A percentile compares a stretch with the other conserved stretches of the same genome.
phyloP scores from a whole-genome alignment of 2,797 vertebrate genomes.

The Smutsia gigantea region DNA sequence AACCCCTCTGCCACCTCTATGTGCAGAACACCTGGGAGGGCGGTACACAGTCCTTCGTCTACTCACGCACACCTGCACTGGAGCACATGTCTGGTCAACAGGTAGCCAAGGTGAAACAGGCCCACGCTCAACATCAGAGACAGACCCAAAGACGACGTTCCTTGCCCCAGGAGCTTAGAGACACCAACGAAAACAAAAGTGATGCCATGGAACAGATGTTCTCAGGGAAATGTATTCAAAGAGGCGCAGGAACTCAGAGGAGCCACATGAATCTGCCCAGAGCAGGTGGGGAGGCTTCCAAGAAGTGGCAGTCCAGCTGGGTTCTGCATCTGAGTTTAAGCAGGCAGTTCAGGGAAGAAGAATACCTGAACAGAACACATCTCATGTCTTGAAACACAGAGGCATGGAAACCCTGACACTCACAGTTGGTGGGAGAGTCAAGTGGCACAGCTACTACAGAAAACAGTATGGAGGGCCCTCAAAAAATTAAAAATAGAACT shows the following conservation, averaged over 20 bases:
- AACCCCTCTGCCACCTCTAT: neutral
- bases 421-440: neutral
- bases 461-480: neutral
- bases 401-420: too few species aligned
- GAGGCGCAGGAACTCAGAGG: neutral
- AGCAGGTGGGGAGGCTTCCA: neutral
- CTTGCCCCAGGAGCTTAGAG: neutral
- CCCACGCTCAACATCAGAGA: neutral
- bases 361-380: neutral
- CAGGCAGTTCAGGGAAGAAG: neutral
- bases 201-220: neutral
- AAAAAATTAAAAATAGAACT: too few species aligned
- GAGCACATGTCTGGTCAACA: neutral
- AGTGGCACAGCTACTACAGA: neutral
- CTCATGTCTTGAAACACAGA: neutral
- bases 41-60: fast-evolving
- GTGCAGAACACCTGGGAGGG: neutral
- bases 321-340: neutral
- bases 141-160: fast-evolving
- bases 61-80: fast-evolving
- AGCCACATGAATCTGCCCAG: neutral
- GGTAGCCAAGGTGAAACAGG: fast-evolving
- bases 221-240: neutral
- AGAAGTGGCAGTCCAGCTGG: neutral
- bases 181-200: neutral